These are phyloP conservation scores for Scartelaos histophorus DNA, from an alignment of 2,113 vertebrate genomes.

Conservation along the genomic window DNA sequence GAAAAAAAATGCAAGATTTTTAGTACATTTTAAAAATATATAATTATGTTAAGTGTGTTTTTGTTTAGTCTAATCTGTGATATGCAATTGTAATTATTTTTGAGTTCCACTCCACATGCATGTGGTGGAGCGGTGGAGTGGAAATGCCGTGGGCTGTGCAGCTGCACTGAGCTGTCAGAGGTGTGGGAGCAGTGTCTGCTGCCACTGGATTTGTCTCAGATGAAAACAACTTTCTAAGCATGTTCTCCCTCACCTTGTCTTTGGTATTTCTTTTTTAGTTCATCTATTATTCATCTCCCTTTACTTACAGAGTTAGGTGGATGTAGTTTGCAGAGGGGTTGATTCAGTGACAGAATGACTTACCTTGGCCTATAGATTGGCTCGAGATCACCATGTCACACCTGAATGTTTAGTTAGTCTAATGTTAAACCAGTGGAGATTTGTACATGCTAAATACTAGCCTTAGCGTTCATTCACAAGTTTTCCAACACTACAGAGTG, in stretches of 20 bases:
- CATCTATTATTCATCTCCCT: background rate
- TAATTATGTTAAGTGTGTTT: no score
- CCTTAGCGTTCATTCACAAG: no score
- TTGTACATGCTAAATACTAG: no score
- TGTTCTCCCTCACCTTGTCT: background rate
- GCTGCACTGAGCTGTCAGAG: constrained; percentile 5
- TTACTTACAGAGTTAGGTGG: background rate
- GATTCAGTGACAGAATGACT: background rate
- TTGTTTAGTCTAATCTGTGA: no score
- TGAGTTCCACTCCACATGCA: background rate
- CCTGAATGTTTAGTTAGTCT: no score
- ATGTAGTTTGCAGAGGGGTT: background rate
- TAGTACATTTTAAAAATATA: no score
- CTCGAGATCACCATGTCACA: no score
- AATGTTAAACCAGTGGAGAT: no score
- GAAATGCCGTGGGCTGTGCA: background rate
- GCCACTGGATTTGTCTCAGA: background rate
- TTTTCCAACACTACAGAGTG: no score
- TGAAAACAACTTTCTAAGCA: background rate
- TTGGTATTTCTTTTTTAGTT: background rate
- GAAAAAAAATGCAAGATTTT: no score
- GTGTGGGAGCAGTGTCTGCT: background rate
- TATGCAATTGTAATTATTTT: background rate
- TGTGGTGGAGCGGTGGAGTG: background rate
- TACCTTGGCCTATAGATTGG: background rate